Evolutionary conservation across 1,140 invertebrate species (phyloP).

Genomic region (Hormaphis cornu): DNA sequence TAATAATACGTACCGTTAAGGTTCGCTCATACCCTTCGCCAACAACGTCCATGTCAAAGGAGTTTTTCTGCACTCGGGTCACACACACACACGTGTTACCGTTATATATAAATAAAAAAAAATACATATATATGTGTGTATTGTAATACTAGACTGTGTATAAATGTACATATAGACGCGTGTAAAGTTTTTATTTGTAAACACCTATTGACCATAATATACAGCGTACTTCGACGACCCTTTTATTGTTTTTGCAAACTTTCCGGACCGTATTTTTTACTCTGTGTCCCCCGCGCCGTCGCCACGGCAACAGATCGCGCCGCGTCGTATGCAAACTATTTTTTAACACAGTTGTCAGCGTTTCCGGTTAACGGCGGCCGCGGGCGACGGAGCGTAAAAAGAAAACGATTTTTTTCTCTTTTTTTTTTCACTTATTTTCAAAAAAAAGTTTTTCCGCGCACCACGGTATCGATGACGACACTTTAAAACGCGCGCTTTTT

Average conservation of each 20-base stretch:
- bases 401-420: not conserved
- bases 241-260: conserved; percentile 27
- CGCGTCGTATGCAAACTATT: conserved; percentile 12
- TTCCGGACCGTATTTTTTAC: conserved; percentile 6
- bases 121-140: too few relatives aligned
- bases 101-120: too few relatives aligned
- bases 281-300: conserved; percentile 4
- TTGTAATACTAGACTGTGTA: too few relatives aligned
- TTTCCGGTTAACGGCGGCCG: not conserved
- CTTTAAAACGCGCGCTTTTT: too few relatives aligned
- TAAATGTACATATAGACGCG: not conserved
- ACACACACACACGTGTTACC: too few relatives aligned
- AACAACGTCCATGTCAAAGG: too few relatives aligned
- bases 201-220: too few relatives aligned
- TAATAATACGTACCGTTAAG: too few relatives aligned
- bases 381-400: not conserved
- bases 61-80: too few relatives aligned
- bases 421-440: conserved; percentile 1
- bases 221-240: not conserved
- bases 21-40: too few relatives aligned
- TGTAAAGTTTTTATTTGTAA: not conserved
- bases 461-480: not conserved
- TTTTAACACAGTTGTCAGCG: conserved; percentile 23
- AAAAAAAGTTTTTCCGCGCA: not conserved
- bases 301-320: not conserved